Conservation (phyloP, 2,888 invertebrate genomes). For the Caenorhabditis sp. region DNA sequence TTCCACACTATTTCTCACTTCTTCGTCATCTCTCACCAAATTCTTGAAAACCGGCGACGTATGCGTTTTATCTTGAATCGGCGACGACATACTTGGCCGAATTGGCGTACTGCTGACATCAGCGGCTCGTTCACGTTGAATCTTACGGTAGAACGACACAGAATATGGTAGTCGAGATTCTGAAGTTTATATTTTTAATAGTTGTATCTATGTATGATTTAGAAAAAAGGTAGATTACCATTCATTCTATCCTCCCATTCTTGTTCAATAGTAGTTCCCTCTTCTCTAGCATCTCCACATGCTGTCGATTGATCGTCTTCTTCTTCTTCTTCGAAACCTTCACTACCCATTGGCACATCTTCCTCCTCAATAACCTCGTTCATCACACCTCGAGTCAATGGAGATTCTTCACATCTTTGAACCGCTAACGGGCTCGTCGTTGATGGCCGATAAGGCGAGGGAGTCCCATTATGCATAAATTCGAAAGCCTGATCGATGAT, state of each 20-base stretch:
- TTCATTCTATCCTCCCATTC: neutral
- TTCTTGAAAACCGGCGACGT: constrained; percentile 24
- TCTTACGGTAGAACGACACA: constrained; percentile 48
- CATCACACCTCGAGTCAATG: neutral
- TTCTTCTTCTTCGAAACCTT: constrained; percentile 13
- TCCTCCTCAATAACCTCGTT: constrained; percentile 25
- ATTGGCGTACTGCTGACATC: constrained; percentile 5
- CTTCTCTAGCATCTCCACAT: constrained; percentile 4
- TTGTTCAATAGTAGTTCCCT: neutral
- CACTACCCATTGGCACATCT: constrained; percentile 11
- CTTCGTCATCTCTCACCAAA: neutral
- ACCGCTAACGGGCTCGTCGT: constrained; percentile 10
- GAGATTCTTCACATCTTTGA: neutral
- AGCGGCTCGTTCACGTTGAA: constrained; percentile 17
- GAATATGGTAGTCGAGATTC: constrained; percentile 37
- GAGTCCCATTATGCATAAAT: constrained; percentile 46
- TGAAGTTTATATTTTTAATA: neutral
- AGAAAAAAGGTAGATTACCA: no score
- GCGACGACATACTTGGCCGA: constrained; percentile 12
- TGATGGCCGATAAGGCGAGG: constrained; percentile 18
- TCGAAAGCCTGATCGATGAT: constrained; percentile 55
- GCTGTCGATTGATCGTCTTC: neutral
- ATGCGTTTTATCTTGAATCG: constrained; percentile 5
- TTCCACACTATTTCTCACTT: neutral
- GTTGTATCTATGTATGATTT: no score